phyloP scores from a whole-genome alignment of 2,888 invertebrate species.

The Ectemnius lituratus region DNA sequence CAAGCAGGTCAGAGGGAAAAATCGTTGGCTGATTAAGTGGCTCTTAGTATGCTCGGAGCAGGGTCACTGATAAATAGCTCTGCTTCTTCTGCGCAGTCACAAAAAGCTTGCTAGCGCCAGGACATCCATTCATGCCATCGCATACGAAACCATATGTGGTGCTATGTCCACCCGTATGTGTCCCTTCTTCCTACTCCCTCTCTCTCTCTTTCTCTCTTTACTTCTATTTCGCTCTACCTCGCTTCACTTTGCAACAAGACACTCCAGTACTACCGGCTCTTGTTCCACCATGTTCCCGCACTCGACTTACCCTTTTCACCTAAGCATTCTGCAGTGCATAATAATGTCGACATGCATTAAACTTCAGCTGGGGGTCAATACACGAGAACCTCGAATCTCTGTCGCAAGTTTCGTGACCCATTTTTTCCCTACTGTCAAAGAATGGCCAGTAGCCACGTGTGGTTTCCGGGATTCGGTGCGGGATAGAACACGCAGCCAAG shows the following conservation, averaged over 20 bases:
- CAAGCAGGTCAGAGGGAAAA: constrained; percentile 31
- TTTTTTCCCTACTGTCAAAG: too few species aligned
- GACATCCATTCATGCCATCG: constrained; percentile 64
- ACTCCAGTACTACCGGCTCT: too few species aligned
- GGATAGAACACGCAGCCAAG: too few species aligned
- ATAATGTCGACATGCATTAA: too few species aligned
- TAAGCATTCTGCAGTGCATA: too few species aligned
- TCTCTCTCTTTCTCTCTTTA: not conserved
- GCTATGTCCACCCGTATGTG: constrained; percentile 47
- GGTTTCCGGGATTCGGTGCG: too few species aligned
- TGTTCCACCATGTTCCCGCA: too few species aligned
- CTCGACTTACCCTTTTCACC: too few species aligned
- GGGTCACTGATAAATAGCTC: constrained; percentile 70
- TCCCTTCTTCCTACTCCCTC: not conserved
- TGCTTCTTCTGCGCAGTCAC: constrained; percentile 58
- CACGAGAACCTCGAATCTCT: too few species aligned
- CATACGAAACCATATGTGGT: constrained; percentile 64
- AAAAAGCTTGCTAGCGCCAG: constrained; percentile 68
- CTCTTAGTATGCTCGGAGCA: constrained; percentile 57
- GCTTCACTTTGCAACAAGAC: not conserved
- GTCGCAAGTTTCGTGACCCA: too few species aligned
- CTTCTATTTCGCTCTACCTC: not conserved
- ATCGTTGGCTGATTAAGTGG: constrained; percentile 53
- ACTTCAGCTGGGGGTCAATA: too few species aligned
- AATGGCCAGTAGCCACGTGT: too few species aligned